Conservation (phyloP, 2,113 vertebrate genomes). For the Hippocampus abdominalis region DNA sequence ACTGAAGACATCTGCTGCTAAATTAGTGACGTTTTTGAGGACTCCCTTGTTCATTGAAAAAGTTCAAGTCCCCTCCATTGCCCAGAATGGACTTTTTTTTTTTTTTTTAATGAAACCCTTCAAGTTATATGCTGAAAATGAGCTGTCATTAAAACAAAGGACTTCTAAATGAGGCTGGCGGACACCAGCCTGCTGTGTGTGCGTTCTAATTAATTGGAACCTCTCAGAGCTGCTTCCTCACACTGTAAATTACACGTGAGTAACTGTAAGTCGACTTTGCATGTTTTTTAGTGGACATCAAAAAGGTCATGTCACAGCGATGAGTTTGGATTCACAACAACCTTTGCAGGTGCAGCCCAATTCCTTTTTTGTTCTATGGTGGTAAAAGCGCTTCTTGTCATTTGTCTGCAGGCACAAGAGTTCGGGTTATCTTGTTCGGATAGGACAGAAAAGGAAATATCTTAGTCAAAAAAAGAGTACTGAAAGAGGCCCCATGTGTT, state of each 20-base stretch:
- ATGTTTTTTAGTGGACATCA: neutral
- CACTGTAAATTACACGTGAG: conserved; percentile 2
- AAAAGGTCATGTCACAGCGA: neutral
- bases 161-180: conserved; percentile 45
- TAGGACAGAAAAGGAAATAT: no score
- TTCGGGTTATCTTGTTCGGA: no score
- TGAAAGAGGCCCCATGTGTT: no score
- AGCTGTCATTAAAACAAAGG: conserved; percentile 58
- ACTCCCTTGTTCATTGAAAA: conserved; percentile 26
- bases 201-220: conserved; percentile 45
- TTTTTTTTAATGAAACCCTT: conserved; percentile 49
- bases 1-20: conserved; percentile 16
- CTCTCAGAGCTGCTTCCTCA: conserved; percentile 17
- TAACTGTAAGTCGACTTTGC: conserved; percentile 13
- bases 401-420: no score
- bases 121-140: conserved; percentile 42
- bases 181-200: conserved; percentile 20
- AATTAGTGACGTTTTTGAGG: conserved; percentile 42
- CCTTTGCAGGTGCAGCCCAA: neutral
- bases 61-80: conserved; percentile 33
- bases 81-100: conserved; percentile 25
- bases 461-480: no score
- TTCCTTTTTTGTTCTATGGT: neutral
- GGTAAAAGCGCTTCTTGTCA: neutral
- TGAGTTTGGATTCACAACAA: neutral